Conservation (phyloP, 2,888 invertebrate genomes). For the Trissolcus brochymenae region DNA sequence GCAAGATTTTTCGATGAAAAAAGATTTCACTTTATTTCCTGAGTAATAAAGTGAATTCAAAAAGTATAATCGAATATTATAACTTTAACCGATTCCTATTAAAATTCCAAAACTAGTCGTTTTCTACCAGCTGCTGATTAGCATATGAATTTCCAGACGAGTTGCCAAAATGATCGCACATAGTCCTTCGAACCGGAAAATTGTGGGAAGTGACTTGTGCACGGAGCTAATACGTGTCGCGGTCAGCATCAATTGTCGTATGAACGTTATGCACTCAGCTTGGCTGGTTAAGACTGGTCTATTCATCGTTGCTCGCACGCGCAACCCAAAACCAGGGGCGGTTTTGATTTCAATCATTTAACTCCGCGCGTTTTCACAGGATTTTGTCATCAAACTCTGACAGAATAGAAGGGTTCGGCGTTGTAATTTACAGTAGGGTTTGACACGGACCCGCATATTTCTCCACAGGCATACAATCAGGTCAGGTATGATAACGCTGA, state of each 20-base stretch:
- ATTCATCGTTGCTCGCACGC: conserved; percentile 37
- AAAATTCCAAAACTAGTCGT: no score
- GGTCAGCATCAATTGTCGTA: conserved; percentile 27
- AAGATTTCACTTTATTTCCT: no score
- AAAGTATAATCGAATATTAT: no score
- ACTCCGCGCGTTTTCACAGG: conserved; percentile 51
- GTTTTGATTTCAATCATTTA: conserved; percentile 60
- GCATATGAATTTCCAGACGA: conserved; percentile 17
- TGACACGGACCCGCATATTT: background rate
- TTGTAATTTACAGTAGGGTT: conserved; percentile 37
- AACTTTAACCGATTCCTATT: no score
- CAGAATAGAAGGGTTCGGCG: conserved; percentile 54
- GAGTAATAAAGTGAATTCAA: no score
- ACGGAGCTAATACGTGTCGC: conserved; percentile 18
- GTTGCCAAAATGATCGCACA: conserved; percentile 6
- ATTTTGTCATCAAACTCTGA: conserved; percentile 53
- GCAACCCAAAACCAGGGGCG: conserved; percentile 27
- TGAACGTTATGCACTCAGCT: conserved; percentile 15
- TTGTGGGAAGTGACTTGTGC: conserved; percentile 17
- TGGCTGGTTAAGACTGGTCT: conserved; percentile 24
- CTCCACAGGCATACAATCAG: background rate
- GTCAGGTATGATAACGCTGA: background rate
- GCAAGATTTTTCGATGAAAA: no score
- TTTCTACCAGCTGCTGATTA: conserved; percentile 3
- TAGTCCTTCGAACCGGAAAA: conserved; percentile 9